These are phyloP conservation scores for Heliconius hermathena DNA, from an alignment of 1,140 invertebrate species.

Conservation along the genomic window DNA sequence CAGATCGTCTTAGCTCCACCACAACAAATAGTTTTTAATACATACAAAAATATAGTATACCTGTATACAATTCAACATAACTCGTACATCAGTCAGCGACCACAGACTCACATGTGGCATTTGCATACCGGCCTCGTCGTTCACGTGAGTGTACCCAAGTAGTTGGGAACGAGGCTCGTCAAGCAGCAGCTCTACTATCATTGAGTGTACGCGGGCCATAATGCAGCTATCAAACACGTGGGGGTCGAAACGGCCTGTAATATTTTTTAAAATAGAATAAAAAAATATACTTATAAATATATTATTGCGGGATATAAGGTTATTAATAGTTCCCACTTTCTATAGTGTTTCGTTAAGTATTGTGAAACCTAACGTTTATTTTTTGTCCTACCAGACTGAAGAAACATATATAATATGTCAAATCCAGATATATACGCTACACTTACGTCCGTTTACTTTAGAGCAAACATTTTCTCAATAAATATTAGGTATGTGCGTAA, in stretches of 20 bases:
- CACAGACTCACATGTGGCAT: conserved; percentile 92
- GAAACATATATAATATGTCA: too few relatives aligned
- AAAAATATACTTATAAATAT: not conserved
- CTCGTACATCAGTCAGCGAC: conserved; percentile 89
- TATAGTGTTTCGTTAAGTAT: too few relatives aligned
- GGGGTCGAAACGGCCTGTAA: conserved; percentile 86
- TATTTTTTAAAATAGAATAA: not conserved
- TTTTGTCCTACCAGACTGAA: too few relatives aligned
- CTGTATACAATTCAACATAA: conserved; percentile 90
- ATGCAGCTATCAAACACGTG: conserved; percentile 87
- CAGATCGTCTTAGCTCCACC: too few relatives aligned
- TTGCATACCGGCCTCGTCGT: conserved; percentile 91
- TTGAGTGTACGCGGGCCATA: conserved; percentile 89
- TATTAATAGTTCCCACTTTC: too few relatives aligned
- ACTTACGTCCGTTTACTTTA: too few relatives aligned
- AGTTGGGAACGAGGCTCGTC: conserved; percentile 92
- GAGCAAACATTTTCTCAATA: not conserved
- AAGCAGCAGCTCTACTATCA: conserved; percentile 89
- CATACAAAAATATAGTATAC: conserved; percentile 57
- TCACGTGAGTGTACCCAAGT: conserved; percentile 89
- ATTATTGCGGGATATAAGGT: too few relatives aligned
- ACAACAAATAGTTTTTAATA: too few relatives aligned
- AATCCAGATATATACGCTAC: too few relatives aligned
- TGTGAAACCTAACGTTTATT: too few relatives aligned
- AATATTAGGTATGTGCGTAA: not conserved